Base-by-base conservation (phyloP, 2,113 vertebrate genomes). In the Chlorodrepanis virens region DNA sequence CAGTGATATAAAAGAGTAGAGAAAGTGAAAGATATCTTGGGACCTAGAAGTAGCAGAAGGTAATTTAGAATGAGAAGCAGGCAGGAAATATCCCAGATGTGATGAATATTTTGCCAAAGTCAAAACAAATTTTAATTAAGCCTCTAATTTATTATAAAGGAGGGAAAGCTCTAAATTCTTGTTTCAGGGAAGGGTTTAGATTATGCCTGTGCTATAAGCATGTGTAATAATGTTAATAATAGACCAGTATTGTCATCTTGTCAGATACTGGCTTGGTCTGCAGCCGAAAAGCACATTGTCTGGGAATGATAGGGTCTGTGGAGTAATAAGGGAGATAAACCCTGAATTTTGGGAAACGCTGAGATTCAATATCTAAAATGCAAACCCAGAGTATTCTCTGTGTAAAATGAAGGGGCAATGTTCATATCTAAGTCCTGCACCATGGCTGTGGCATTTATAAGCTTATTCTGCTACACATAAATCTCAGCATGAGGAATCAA, bases 391-490 rank as follows among this genome's bases (percentile, higher is more conserved):
- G 56, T 39, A 21, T 67, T 70, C 4, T 1, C 68, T 60, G 0
- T 59, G 4, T 74, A 33, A 84, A 93, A 74, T 2, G 19, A 67
- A 78, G 44, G 67, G 80, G 10, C 39, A 67, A 4, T 75, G n/a
- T 65, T 21, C 10, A 0, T 49, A 68, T 91, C n/a, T 49, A 17
- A 64, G 31, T 37, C 65, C 52, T 29, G 53, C 53, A 19, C 59
- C 25, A 22, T n/a, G 33, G 31, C 49, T 40, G 42, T 68, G 69
- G 83, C 89, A 67, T 94, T 93, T 94, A 52, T 65, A 91, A 94
- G 74, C 87, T 96, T 74, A 68, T 90, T 86, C 61, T 54, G 92
- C 74, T 44, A 5, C 83, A 79, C 83, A 31, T 84, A 95, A 97
- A 97, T 50, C 68, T 85, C 78, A 84, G 91, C 31, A 8, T 84